Percentiles rank a stretch among this genome's conserved stretches.
phyloP scores from a whole-genome alignment of 92 coral and sea anemone species.

The Desmophyllum pertusum region DNA sequence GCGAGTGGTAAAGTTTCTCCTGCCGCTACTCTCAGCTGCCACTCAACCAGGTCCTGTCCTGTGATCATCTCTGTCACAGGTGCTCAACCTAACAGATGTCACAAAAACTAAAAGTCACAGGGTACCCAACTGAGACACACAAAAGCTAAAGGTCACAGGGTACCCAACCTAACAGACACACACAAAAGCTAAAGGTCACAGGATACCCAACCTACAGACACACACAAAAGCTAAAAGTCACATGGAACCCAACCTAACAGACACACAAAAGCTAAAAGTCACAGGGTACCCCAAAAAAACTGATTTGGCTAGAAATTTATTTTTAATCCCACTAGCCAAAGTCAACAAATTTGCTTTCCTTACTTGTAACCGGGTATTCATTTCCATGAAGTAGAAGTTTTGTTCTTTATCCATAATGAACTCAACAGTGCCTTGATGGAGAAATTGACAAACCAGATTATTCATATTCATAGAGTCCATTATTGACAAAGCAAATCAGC shows the following conservation, averaged over 20 bases:
- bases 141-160: too few relatives aligned
- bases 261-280: not conserved
- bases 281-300: too few relatives aligned
- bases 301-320: too few relatives aligned
- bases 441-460: not conserved
- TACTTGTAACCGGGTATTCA: constrained; percentile 97
- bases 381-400: constrained; percentile 97
- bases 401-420: constrained; percentile 95
- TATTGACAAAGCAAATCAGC: too few relatives aligned
- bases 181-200: not conserved
- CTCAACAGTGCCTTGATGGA: constrained; percentile 89
- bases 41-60: constrained; percentile 90
- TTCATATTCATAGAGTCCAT: too few relatives aligned
- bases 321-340: too few relatives aligned
- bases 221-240: too few relatives aligned
- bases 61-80: constrained; percentile 99
- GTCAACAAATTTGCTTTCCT: not conserved
- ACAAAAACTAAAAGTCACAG: not conserved
- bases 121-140: too few relatives aligned
- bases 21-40: constrained; percentile 95
- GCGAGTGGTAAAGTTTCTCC: constrained; percentile 83
- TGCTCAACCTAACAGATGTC: constrained; percentile 58
- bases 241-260: too few relatives aligned
- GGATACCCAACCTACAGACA: too few relatives aligned
- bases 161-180: too few relatives aligned